Percentiles rank a stretch among this genome's conserved stretches.
Conservation (phyloP, 1,140 invertebrate species). For the Palaemon carinicauda region DNA sequence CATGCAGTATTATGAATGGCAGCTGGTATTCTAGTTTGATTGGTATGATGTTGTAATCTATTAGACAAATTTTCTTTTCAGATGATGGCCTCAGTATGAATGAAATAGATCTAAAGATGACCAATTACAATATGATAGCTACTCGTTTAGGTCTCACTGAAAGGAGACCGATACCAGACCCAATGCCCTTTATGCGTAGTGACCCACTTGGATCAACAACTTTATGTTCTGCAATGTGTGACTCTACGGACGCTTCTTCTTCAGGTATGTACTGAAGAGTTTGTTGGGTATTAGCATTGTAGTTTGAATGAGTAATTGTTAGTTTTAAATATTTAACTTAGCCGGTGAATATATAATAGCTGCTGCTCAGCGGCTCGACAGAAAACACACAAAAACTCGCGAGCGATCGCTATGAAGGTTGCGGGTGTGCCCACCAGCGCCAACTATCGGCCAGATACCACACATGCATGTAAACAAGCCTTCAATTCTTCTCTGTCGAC, state of each 20-base stretch:
- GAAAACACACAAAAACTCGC: no score
- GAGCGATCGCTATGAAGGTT: no score
- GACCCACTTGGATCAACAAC: slow-evolving; percentile 70
- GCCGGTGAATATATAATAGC: no score
- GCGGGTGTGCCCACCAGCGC: no score
- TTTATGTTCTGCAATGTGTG: slow-evolving; percentile 62
- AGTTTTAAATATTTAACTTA: no score
- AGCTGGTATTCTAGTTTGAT: background rate
- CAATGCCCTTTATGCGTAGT: slow-evolving; percentile 65
- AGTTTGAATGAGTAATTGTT: no score
- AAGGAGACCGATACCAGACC: slow-evolving; percentile 65
- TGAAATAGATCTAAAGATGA: slow-evolving; percentile 60
- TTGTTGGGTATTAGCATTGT: no score
- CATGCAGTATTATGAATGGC: background rate
- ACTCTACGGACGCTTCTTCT: slow-evolving; percentile 8
- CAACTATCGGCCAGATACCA: no score
- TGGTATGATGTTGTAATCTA: background rate
- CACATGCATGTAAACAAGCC: no score
- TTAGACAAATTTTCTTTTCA: slow-evolving; percentile 30
- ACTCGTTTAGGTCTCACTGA: slow-evolving; percentile 65
- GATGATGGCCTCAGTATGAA: slow-evolving; percentile 60
- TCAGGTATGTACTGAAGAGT: background rate
- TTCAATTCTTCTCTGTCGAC: no score
- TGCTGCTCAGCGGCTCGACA: no score
- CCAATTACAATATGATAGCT: slow-evolving; percentile 59